Conservation (phyloP, 2,113 vertebrate genomes). For the Melanocharis versteri region DNA sequence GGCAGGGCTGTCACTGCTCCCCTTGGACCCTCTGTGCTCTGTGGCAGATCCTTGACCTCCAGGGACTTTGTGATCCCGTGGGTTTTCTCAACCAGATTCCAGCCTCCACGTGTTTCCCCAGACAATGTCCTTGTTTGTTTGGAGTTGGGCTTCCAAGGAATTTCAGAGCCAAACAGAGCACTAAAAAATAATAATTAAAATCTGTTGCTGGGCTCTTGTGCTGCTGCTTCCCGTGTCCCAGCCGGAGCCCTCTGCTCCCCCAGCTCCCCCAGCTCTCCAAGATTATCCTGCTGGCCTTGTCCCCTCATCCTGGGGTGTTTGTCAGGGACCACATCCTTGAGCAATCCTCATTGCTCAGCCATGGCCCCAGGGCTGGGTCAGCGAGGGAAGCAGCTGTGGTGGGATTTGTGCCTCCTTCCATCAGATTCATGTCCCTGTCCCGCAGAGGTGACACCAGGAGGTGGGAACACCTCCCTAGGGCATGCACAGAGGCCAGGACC, state of each 20-base stretch:
- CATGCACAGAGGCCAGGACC: not conserved
- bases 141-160: not conserved
- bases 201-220: not conserved
- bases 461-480: not conserved
- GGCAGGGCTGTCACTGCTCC: not conserved
- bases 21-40: not conserved
- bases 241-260: not conserved
- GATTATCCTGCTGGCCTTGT: not conserved
- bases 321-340: not conserved
- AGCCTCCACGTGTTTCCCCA: not conserved
- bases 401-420: not conserved
- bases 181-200: not conserved
- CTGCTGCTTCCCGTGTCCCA: not conserved
- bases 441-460: not conserved
- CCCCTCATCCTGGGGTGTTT: not conserved
- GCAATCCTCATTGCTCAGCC: not conserved
- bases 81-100: not conserved
- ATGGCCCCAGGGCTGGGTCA: not conserved
- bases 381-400: not conserved
- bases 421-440: fast-evolving
- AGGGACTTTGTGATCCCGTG: not conserved
- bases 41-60: not conserved
- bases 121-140: conserved; percentile 28
- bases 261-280: not conserved
- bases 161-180: conserved; percentile 13